Conservation (phyloP, 2,888 invertebrate species). For the Scaptomyza flava region DNA sequence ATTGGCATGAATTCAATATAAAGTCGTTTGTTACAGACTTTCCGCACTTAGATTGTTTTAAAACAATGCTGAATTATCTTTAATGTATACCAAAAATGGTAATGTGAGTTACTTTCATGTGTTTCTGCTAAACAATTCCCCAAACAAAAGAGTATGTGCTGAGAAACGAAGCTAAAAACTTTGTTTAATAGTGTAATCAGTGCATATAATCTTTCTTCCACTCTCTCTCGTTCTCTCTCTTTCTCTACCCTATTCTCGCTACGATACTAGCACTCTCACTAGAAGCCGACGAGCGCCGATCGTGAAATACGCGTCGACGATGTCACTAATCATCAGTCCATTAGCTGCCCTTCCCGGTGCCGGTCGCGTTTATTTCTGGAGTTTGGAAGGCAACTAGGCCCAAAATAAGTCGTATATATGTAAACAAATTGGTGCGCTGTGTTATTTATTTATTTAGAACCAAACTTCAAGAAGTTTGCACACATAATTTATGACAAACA, state of each 20-base stretch:
- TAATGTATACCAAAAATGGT: no score
- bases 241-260: background rate
- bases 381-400: slow-evolving; percentile 22
- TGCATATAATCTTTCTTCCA: slow-evolving; percentile 14
- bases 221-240: background rate
- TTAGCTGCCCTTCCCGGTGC: slow-evolving; percentile 27
- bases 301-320: slow-evolving; percentile 17
- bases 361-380: slow-evolving; percentile 39
- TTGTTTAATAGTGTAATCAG: slow-evolving; percentile 28
- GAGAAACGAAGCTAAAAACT: background rate
- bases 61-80: no score
- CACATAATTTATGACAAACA: slow-evolving; percentile 15
- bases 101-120: background rate
- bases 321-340: slow-evolving; percentile 35
- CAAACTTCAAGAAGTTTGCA: slow-evolving; percentile 27
- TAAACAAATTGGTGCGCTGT: slow-evolving; percentile 9
- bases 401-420: slow-evolving; percentile 18
- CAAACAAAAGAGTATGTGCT: background rate
- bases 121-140: background rate
- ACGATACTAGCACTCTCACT: slow-evolving; percentile 15
- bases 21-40: no score
- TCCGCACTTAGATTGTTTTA: no score
- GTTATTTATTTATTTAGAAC: slow-evolving; percentile 22
- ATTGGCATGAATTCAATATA: no score
- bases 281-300: slow-evolving; percentile 22